A percentile compares a stretch with the other conserved stretches of the same genome.
Evolutionary conservation across 2,113 vertebrate species (phyloP).

Genomic region (Anoura caudifer): DNA sequence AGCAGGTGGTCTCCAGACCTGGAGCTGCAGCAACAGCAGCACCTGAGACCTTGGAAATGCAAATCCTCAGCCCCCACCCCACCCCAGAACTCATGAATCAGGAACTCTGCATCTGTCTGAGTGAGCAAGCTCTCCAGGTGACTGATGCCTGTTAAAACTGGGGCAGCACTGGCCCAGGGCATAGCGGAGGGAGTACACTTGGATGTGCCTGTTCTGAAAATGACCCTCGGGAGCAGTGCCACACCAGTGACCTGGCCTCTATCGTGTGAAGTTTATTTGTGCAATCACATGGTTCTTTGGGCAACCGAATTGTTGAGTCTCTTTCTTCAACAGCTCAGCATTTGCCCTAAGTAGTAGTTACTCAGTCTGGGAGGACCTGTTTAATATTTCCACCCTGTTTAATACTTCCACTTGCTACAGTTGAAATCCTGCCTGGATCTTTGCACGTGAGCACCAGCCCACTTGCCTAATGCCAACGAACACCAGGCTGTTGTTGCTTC

Average conservation of each 20-base stretch:
- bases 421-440: neutral
- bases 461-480: neutral
- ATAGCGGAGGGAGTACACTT: neutral
- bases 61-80: neutral
- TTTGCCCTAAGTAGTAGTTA: neutral
- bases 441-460: neutral
- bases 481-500: neutral
- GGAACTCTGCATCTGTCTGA: neutral
- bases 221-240: neutral
- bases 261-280: neutral
- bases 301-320: neutral
- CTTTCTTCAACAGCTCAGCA: neutral
- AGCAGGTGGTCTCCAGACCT: neutral
- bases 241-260: neutral
- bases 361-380: neutral
- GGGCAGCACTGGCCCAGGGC: neutral
- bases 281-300: neutral
- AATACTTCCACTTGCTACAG: neutral
- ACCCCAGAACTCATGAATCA: neutral
- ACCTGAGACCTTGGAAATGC: neutral
- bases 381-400: neutral
- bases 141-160: neutral
- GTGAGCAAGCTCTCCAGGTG: neutral
- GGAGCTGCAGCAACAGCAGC: neutral
- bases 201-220: neutral